These are phyloP conservation scores for Himalopsyche anomala DNA, from an alignment of 2,888 invertebrate genomes.

Conservation along the genomic window DNA sequence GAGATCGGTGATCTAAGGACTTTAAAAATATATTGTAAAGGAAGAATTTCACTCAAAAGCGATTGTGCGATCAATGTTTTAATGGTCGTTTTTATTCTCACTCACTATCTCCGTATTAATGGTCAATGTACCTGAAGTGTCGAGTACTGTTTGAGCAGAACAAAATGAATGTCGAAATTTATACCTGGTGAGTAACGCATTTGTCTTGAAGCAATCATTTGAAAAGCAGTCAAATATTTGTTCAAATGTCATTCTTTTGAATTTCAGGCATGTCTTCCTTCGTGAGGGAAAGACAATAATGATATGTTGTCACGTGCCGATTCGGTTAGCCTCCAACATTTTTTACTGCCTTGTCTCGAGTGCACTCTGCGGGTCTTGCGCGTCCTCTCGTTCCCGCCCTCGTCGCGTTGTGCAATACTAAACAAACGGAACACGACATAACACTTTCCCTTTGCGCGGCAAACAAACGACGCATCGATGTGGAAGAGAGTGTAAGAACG, in stretches of 20 bases:
- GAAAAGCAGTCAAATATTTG: slow-evolving; percentile 14
- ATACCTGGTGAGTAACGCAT: too few relatives aligned
- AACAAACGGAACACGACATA: slow-evolving; percentile 22
- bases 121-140: too few relatives aligned
- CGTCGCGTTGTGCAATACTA: not conserved
- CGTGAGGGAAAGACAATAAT: not conserved
- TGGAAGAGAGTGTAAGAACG: not conserved
- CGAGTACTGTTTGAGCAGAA: too few relatives aligned
- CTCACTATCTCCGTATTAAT: too few relatives aligned
- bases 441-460: slow-evolving; percentile 59
- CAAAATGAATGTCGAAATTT: too few relatives aligned
- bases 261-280: not conserved
- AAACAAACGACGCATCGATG: not conserved
- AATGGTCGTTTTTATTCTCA: too few relatives aligned
- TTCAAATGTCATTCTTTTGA: slow-evolving; percentile 1
- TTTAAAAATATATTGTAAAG: too few relatives aligned
- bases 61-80: too few relatives aligned
- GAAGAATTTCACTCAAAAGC: too few relatives aligned
- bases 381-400: slow-evolving; percentile 56
- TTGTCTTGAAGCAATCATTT: not conserved
- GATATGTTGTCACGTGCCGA: slow-evolving; percentile 31
- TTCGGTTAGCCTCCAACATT: not conserved
- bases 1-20: too few relatives aligned
- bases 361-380: slow-evolving; percentile 71
- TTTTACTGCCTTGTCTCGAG: slow-evolving; percentile 9